Evolutionary conservation across 2,888 invertebrate species (phyloP).

Genomic region (Eretmocerus hayati): DNA sequence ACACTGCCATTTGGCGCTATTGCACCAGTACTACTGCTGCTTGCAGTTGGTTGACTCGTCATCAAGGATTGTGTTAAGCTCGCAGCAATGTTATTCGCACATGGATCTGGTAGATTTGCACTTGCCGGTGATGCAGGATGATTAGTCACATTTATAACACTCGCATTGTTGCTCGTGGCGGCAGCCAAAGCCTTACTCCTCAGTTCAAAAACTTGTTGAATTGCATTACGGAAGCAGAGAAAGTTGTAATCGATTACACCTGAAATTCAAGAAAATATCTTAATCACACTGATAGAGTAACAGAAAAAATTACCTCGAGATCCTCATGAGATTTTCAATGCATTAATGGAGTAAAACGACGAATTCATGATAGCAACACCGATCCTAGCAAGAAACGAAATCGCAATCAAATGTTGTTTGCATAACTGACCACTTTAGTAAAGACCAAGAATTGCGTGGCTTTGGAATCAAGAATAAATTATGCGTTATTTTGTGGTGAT

Average conservation of each 20-base stretch:
- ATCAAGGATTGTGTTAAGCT: constrained; percentile 1
- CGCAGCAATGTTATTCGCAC: constrained; percentile 5
- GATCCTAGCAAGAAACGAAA: too few species aligned
- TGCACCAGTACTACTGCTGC: not conserved
- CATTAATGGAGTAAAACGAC: too few species aligned
- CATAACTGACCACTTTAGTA: too few species aligned
- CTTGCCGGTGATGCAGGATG: constrained; percentile 40
- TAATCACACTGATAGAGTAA: too few species aligned
- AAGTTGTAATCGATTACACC: constrained; percentile 99
- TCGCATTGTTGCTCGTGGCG: constrained; percentile 35
- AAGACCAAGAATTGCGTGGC: too few species aligned
- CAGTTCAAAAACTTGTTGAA: constrained; percentile 90
- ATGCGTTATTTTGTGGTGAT: too few species aligned
- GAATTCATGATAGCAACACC: too few species aligned
- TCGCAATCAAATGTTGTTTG: too few species aligned
- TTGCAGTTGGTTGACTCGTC: not conserved
- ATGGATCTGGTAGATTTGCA: constrained; percentile 9
- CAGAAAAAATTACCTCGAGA: not conserved
- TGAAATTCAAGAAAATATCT: constrained; percentile 51
- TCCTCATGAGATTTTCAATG: not conserved
- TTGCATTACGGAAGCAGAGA: constrained; percentile 91
- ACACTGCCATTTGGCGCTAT: constrained; percentile 18
- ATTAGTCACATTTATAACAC: constrained; percentile 33
- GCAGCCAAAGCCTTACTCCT: constrained; percentile 63
- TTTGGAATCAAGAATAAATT: too few species aligned